Conservation (phyloP, 2,113 vertebrate genomes). For the Himantopus leucocephalus region DNA sequence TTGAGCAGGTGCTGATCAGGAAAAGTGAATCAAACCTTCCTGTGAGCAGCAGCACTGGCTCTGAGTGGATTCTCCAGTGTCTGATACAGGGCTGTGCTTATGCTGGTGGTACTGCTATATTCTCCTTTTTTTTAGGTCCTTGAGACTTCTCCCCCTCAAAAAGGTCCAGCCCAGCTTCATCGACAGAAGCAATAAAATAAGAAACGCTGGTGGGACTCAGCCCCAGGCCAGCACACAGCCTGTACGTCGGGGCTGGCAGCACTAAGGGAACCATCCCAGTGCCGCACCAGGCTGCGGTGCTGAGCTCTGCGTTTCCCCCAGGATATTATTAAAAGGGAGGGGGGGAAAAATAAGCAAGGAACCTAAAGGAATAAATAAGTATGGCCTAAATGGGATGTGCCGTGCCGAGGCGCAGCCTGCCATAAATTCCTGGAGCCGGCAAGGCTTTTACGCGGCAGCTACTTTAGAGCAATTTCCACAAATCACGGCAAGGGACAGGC, state of each 20-base stretch:
- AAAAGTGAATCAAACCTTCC: background rate
- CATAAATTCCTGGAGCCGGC: conserved; percentile 40
- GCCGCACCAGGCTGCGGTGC: background rate
- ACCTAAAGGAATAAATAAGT: conserved; percentile 46
- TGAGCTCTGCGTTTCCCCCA: background rate
- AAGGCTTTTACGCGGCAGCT: conserved; percentile 55
- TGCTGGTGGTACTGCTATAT: background rate
- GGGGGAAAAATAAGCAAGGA: background rate
- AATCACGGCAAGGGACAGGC: conserved; percentile 67
- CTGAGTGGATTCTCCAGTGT: background rate
- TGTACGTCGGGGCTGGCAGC: background rate
- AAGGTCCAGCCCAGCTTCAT: background rate
- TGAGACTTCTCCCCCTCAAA: background rate
- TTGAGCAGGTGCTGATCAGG: fast-evolving
- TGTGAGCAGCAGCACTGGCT: background rate
- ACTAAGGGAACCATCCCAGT: background rate
- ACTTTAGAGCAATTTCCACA: conserved; percentile 79
- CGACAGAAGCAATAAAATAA: background rate
- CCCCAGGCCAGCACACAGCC: background rate
- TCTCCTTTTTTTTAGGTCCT: background rate
- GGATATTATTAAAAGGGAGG: background rate
- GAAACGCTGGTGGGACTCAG: background rate
- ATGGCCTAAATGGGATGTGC: conserved; percentile 21
- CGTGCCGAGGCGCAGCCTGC: background rate
- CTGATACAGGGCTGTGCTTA: background rate